These are phyloP conservation scores for Drosophila prolongata DNA, from an alignment of 2,888 invertebrate genomes.

Conservation along the genomic window DNA sequence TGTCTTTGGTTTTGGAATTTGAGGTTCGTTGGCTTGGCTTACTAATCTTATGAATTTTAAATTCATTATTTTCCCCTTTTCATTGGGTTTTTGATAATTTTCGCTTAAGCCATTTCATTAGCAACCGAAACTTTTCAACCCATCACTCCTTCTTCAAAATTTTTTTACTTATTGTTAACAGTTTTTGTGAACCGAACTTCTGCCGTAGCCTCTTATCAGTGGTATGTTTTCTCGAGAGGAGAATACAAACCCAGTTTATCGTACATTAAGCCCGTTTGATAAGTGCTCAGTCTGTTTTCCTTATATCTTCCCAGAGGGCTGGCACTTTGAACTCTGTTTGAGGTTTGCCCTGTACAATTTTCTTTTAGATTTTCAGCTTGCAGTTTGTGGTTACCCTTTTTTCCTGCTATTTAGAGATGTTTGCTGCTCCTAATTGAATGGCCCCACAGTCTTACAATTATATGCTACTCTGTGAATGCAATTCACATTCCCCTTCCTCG, in stretches of 20 bases:
- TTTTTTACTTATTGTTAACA: slow-evolving; percentile 17
- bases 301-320: slow-evolving; percentile 4
- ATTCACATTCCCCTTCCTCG: slow-evolving; percentile 17
- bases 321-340: slow-evolving; percentile 67
- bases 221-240: slow-evolving; percentile 9
- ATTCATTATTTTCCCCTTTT: background rate
- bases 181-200: slow-evolving; percentile 10
- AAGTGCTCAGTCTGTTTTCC: slow-evolving; percentile 52
- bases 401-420: slow-evolving; percentile 36
- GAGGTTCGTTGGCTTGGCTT: slow-evolving; percentile 58
- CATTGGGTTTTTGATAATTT: background rate
- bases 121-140: slow-evolving; percentile 32
- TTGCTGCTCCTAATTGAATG: slow-evolving; percentile 59
- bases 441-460: slow-evolving; percentile 33
- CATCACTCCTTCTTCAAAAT: background rate
- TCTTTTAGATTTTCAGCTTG: slow-evolving; percentile 17
- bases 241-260: slow-evolving; percentile 51
- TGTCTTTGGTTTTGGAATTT: slow-evolving; percentile 37
- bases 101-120: slow-evolving; percentile 25
- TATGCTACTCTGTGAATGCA: slow-evolving; percentile 28
- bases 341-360: slow-evolving; percentile 34
- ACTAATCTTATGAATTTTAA: background rate
- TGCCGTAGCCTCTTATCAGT: slow-evolving; percentile 7
- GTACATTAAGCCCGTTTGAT: slow-evolving; percentile 63
- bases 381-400: slow-evolving; percentile 56